Base-by-base conservation (phyloP, 1,140 invertebrate genomes). In the Pseudomyrmex pallidus region DNA sequence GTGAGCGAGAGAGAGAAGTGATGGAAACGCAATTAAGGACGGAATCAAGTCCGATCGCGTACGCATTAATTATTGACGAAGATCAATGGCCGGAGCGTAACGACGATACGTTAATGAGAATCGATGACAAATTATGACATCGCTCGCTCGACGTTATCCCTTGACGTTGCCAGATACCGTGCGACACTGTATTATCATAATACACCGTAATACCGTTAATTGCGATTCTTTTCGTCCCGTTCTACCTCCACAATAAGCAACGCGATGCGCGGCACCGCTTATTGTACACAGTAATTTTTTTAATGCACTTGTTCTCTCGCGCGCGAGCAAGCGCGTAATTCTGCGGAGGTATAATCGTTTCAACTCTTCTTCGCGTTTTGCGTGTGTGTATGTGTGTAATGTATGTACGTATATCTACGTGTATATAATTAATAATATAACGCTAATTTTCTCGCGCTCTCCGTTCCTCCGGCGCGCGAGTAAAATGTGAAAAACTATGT, bases 41-140 rank as follows among this genome's bases (percentile, higher is more conserved):
- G 66, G 54, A 59, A 70, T 80, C 66, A 48, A 80, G 76, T 61
- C 35, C 44, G 66, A 80, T 80, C 64, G 64, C 64, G 52, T 57
- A 22, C 44, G 76, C 64, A 59, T 59, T 68, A 72, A 80, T 80
- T 80, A 80, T 80, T 70, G 66, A 70, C 76, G 54, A 80, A 61
- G 76, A 80, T 80, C 76, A 80, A 70, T 61, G 76, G 66, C 44
- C 76, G 7, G 54, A 59, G 54, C 8, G 64, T 61, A 57, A 46
- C 76, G 66, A 72, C 20, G 76, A 70, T 80, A 70, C 76, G 54
- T 72, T 80, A 80, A 72, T 70, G 76, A 80, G 66, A 80, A 80
- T 80, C 76, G 76, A 80, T 80, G 76, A 80, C 64, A 70, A 80
- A 80, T 80, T 80, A 80, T 80, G 54, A 80, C 66, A 61, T 80